phyloP scores from a whole-genome alignment of 53 echinoderm and acorn worm genomes.

The Holothuria scabra region DNA sequence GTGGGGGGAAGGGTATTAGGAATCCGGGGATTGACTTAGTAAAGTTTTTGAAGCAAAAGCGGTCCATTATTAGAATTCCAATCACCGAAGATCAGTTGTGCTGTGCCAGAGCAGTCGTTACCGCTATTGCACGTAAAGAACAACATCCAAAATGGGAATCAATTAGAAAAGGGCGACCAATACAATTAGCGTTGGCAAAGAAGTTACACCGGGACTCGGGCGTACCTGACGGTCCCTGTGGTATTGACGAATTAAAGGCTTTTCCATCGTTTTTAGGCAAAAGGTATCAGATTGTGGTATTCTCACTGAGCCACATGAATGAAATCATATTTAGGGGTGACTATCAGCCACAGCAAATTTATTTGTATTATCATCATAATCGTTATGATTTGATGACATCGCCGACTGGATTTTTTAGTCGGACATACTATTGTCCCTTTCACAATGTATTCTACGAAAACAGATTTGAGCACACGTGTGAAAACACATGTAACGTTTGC shows the following conservation, averaged over 20 bases:
- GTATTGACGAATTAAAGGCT: no score
- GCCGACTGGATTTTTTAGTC: slow-evolving; percentile 38
- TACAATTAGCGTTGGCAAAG: slow-evolving; percentile 11
- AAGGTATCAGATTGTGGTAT: no score
- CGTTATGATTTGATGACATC: slow-evolving; percentile 36
- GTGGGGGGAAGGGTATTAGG: background rate
- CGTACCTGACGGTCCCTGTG: slow-evolving; percentile 3
- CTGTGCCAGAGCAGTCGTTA: slow-evolving; percentile 67
- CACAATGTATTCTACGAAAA: slow-evolving; percentile 58
- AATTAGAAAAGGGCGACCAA: slow-evolving; percentile 25
- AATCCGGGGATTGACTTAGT: background rate
- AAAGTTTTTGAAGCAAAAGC: background rate
- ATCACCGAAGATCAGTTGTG: slow-evolving; percentile 45
- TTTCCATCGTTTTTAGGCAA: no score
- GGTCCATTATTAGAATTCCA: background rate
- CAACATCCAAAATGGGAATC: slow-evolving; percentile 31
- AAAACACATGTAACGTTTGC: slow-evolving; percentile 47
- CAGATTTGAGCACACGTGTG: slow-evolving; percentile 57
- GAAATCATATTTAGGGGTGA: no score
- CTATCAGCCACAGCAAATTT: background rate
- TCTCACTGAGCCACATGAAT: no score
- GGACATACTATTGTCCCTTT: slow-evolving; percentile 57
- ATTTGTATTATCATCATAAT: slow-evolving; percentile 54
- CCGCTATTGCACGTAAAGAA: slow-evolving; percentile 54
- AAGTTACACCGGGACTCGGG: slow-evolving; percentile 39